These are phyloP conservation scores for Excalfactoria chinensis DNA, from an alignment of 2,113 vertebrate species.

Conservation along the genomic window DNA sequence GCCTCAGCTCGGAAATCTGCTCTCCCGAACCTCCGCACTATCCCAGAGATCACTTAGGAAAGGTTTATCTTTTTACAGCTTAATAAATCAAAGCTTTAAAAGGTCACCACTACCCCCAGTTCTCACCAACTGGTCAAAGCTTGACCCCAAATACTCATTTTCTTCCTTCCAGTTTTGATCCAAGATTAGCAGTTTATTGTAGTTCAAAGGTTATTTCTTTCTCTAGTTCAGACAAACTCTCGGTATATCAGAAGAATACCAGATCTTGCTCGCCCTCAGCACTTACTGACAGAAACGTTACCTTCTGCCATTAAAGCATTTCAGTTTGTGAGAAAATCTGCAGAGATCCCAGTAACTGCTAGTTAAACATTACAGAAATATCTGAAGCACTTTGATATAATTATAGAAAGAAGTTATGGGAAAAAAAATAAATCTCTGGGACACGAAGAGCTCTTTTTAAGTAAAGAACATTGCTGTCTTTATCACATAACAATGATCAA, in stretches of 20 bases:
- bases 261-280: neutral
- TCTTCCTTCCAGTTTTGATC: constrained; percentile 52
- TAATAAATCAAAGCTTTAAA: constrained; percentile 40
- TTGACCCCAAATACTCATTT: constrained; percentile 16
- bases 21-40: constrained; percentile 6
- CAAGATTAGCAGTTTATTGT: constrained; percentile 50
- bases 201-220: constrained; percentile 38
- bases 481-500: neutral
- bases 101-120: constrained; percentile 1
- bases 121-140: constrained; percentile 51
- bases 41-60: neutral
- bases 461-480: neutral
- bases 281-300: neutral
- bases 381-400: neutral
- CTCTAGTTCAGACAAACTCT: neutral
- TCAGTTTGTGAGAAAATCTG: neutral
- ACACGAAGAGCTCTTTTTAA: neutral
- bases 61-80: constrained; percentile 32
- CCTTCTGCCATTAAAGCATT: neutral
- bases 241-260: neutral
- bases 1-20: neutral
- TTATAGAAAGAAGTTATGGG: neutral
- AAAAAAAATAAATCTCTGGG: neutral
- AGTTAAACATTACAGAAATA: neutral
- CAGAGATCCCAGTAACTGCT: neutral